Evolutionary conservation across 2,888 invertebrate genomes (phyloP).

Genomic region (Xestia sexstrigata): DNA sequence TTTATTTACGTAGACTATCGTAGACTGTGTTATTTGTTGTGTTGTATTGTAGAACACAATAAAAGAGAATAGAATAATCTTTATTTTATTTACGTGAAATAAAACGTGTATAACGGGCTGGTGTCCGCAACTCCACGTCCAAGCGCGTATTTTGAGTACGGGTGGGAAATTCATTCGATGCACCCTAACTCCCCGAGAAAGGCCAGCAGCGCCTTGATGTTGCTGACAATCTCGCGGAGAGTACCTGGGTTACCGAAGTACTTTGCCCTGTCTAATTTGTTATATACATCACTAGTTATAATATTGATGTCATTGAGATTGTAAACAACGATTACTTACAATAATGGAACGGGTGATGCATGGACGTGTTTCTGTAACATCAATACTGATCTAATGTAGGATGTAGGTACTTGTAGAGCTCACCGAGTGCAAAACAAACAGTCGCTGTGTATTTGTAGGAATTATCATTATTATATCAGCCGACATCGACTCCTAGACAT

Average conservation of each 20-base stretch:
- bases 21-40: slow-evolving; percentile 4
- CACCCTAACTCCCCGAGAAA: too few species aligned
- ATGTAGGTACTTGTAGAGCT: slow-evolving; percentile 10
- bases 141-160: too few species aligned
- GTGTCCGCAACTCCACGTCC: too few species aligned
- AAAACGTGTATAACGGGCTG: too few species aligned
- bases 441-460: background rate
- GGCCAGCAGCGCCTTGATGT: too few species aligned
- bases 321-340: slow-evolving; percentile 30
- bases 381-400: slow-evolving; percentile 10
- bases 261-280: too few species aligned
- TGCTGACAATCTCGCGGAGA: too few species aligned
- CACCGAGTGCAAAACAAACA: slow-evolving; percentile 28
- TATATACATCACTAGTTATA: slow-evolving; percentile 5
- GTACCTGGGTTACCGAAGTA: too few species aligned
- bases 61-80: too few species aligned
- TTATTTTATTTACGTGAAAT: too few species aligned
- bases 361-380: slow-evolving; percentile 15
- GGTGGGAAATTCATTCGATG: too few species aligned
- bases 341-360: slow-evolving; percentile 29
- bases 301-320: slow-evolving; percentile 1
- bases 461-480: background rate
- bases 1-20: background rate
- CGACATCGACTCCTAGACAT: background rate
- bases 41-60: too few species aligned